Evolutionary conservation across 2,888 invertebrate genomes (phyloP).

Genomic region (Leptinotarsa rubiginosa): DNA sequence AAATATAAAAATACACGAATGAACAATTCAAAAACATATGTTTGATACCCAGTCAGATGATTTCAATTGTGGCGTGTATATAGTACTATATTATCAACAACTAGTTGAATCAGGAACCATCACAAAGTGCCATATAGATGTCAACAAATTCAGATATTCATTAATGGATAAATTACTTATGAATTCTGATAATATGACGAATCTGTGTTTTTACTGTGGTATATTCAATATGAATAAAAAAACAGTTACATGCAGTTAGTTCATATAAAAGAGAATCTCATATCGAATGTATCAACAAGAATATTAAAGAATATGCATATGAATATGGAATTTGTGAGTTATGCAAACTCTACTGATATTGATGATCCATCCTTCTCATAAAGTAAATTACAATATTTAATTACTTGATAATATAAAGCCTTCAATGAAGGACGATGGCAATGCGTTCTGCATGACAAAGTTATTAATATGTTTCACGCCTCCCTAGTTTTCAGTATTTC

Average conservation of each 20-base stretch:
- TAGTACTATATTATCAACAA: slow-evolving; percentile 17
- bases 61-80: slow-evolving; percentile 1
- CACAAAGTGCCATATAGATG: slow-evolving; percentile 7
- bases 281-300: slow-evolving; percentile 2
- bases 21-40: neutral
- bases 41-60: slow-evolving; percentile 16
- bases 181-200: slow-evolving; percentile 15
- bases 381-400: neutral
- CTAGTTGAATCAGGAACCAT: slow-evolving; percentile 13
- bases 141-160: no score
- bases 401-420: neutral
- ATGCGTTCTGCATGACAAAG: neutral
- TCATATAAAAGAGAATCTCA: slow-evolving; percentile 16
- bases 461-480: neutral
- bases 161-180: neutral
- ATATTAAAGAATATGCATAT: slow-evolving; percentile 11
- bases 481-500: no score
- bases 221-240: slow-evolving; percentile 17
- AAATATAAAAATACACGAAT: neutral
- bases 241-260: slow-evolving; percentile 10
- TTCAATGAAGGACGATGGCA: neutral
- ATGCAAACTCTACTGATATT: neutral
- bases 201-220: slow-evolving; percentile 15
- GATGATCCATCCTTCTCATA: neutral
- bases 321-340: neutral